Evolutionary conservation across 2,797 vertebrate species (phyloP).

Genomic region (Xiphophorus birchmanni): DNA sequence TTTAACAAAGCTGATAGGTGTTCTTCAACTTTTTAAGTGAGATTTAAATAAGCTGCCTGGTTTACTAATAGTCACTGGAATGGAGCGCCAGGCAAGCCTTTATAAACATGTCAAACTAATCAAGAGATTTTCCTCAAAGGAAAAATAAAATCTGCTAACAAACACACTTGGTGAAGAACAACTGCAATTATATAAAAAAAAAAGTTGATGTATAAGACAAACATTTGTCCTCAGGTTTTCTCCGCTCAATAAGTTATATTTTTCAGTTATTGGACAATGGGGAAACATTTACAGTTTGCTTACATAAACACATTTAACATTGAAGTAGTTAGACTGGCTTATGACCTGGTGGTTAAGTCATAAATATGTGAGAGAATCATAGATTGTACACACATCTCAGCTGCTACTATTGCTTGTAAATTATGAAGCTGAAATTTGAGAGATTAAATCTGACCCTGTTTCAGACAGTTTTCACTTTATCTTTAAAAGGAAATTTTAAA

Average conservation of each 20-base stretch:
- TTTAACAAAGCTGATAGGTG: background rate
- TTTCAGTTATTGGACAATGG: background rate
- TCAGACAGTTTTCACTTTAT: too few relatives aligned
- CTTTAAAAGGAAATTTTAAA: too few relatives aligned
- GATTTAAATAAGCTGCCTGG: background rate
- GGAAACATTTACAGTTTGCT: background rate
- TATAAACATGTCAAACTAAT: background rate
- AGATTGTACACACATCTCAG: background rate
- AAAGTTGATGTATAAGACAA: background rate
- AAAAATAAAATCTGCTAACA: background rate
- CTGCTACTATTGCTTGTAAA: background rate
- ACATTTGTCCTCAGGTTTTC: background rate
- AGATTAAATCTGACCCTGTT: too few relatives aligned
- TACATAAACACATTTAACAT: background rate
- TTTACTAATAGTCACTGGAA: background rate
- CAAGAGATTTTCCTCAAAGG: background rate
- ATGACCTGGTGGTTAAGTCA: background rate
- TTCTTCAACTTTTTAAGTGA: background rate
- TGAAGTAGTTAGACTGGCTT: background rate
- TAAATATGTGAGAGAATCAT: background rate
- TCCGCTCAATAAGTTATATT: background rate
- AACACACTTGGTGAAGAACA: background rate
- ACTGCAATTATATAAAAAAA: background rate
- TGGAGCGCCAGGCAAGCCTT: background rate
- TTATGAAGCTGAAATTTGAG: background rate